Conservation (phyloP, 2,797 vertebrate genomes). For the Emys orbicularis region DNA sequence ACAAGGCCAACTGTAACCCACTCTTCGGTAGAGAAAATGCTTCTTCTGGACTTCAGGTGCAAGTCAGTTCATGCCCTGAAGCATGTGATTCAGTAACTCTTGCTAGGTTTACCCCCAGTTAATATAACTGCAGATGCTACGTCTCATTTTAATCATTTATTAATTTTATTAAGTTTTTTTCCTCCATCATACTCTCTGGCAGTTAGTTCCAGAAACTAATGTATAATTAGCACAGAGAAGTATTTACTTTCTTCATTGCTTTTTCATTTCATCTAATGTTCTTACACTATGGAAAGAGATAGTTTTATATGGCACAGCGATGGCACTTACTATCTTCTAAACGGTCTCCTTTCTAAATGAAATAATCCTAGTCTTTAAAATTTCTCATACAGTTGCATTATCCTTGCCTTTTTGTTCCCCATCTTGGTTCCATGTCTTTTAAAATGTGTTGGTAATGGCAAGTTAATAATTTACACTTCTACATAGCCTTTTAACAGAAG, state of each 20-base stretch:
- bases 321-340: background rate
- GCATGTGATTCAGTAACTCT: background rate
- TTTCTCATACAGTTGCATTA: background rate
- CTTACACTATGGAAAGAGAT: background rate
- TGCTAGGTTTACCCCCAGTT: background rate
- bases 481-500: background rate
- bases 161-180: background rate
- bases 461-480: background rate
- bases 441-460: background rate
- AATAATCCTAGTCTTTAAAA: background rate
- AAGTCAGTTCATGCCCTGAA: background rate
- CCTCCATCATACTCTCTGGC: background rate
- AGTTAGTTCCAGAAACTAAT: background rate
- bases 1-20: rapidly evolving
- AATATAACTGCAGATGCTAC: background rate
- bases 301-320: no score
- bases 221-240: background rate
- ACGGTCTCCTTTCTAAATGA: background rate
- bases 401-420: background rate
- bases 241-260: conserved; percentile 9
- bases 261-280: background rate
- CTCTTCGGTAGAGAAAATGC: rapidly evolving
- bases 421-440: background rate
- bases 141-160: background rate
- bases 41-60: background rate